These are phyloP conservation scores for Sitodiplosis mosellana DNA, from an alignment of 1,140 invertebrate genomes.

Conservation along the genomic window DNA sequence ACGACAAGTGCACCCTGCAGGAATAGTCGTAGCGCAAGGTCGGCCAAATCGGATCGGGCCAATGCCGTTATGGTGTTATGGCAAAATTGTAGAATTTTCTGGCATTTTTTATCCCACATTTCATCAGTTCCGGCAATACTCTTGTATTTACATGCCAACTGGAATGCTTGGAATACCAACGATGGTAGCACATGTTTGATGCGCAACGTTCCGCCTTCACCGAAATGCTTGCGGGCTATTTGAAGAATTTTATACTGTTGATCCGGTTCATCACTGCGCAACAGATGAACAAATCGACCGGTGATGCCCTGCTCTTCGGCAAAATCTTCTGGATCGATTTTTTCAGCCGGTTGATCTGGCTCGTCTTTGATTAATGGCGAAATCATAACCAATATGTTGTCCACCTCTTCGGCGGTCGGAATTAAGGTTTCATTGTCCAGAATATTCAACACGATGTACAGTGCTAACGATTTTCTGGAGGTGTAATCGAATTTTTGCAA, in stretches of 20 bases:
- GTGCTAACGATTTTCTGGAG: conserved; percentile 69
- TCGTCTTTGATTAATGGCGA: conserved; percentile 79
- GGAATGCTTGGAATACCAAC: conserved; percentile 87
- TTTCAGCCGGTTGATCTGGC: conserved; percentile 43
- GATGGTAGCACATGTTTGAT: conserved; percentile 89
- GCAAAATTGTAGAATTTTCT: conserved; percentile 96
- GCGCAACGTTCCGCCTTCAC: conserved; percentile 65
- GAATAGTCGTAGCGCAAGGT: conserved; percentile 82
- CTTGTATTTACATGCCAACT: conserved; percentile 71
- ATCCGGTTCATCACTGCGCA: conserved; percentile 70
- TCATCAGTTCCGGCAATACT: conserved; percentile 68
- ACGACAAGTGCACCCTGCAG: conserved; percentile 88
- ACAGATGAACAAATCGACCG: conserved; percentile 74
- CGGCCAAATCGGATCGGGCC: conserved; percentile 83
- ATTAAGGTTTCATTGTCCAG: conserved; percentile 60
- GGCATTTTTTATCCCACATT: conserved; percentile 96
- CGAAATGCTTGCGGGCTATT: conserved; percentile 77
- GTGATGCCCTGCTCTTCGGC: conserved; percentile 89
- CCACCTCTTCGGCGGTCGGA: conserved; percentile 70
- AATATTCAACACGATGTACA: conserved; percentile 45
- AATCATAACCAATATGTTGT: conserved; percentile 59
- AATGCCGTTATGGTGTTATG: conserved; percentile 85
- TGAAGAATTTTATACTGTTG: conserved; percentile 85
- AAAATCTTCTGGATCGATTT: conserved; percentile 84
- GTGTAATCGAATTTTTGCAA: conserved; percentile 80